Conservation (phyloP, 2,113 vertebrate species). For the Grallaria varia region DNA sequence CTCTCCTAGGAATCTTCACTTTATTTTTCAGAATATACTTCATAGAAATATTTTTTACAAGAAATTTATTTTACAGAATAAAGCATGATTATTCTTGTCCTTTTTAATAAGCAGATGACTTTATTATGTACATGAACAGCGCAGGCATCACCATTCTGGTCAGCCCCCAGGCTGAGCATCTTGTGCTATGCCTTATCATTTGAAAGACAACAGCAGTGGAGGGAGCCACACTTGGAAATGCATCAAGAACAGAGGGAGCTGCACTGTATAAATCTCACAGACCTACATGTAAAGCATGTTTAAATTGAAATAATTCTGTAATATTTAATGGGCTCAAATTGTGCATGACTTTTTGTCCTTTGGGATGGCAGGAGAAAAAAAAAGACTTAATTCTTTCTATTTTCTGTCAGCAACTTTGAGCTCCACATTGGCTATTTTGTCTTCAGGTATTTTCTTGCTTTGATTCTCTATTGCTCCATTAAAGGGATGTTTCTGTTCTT, state of each 20-base stretch:
- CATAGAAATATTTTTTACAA: background rate
- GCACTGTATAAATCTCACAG: background rate
- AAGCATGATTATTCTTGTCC: background rate
- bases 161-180: background rate
- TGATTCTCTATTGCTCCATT: background rate
- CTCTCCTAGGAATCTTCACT: background rate
- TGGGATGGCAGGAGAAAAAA: background rate
- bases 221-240: background rate
- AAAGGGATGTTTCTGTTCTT: background rate
- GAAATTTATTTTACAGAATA: background rate
- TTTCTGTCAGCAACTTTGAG: background rate
- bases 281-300: background rate
- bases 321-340: background rate
- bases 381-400: background rate
- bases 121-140: background rate
- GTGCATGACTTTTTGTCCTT: background rate
- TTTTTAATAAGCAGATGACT: background rate
- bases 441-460: background rate
- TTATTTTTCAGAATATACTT: background rate
- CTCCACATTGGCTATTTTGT: background rate
- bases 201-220: background rate
- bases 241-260: background rate
- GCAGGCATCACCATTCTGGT: background rate
- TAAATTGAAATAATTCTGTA: background rate
- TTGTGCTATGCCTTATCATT: accelerated